phyloP scores from a whole-genome alignment of 2,797 vertebrate genomes.

The Cheirogaleus major region DNA sequence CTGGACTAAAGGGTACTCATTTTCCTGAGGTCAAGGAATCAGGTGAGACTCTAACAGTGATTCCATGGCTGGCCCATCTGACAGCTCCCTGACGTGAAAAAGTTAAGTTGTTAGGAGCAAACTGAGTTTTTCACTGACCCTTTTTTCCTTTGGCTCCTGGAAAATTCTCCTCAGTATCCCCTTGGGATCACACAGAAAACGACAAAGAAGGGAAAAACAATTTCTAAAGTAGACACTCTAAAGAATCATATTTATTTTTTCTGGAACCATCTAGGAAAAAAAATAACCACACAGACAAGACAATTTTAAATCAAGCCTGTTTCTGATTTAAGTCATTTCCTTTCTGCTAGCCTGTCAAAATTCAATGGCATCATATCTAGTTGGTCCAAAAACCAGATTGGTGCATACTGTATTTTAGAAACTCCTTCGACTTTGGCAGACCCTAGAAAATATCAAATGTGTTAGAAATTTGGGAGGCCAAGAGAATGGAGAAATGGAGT shows the following conservation, averaged over 20 bases:
- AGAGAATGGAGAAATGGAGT: background rate
- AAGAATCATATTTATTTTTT: slow-evolving; percentile 62
- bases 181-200: background rate
- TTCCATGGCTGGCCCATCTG: background rate
- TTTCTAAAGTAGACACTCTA: slow-evolving; percentile 39
- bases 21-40: background rate
- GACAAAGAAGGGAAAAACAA: slow-evolving; percentile 47
- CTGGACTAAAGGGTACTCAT: background rate
- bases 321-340: slow-evolving; percentile 61
- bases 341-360: slow-evolving; percentile 47
- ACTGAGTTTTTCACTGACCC: background rate
- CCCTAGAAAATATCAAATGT: slow-evolving; percentile 34
- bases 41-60: background rate
- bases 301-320: slow-evolving; percentile 45
- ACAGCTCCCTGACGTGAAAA: background rate
- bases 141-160: background rate
- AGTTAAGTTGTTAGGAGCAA: background rate
- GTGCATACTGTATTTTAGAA: background rate
- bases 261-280: slow-evolving; percentile 46
- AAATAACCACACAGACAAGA: slow-evolving; percentile 44
- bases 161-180: background rate
- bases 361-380: background rate
- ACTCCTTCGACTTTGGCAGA: slow-evolving; percentile 13
- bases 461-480: slow-evolving; percentile 10
- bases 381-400: slow-evolving; percentile 11